Percentiles rank a stretch among this genome's conserved stretches.
Evolutionary conservation across 1,140 invertebrate species (phyloP).

Genomic region (Drosophila pachea): DNA sequence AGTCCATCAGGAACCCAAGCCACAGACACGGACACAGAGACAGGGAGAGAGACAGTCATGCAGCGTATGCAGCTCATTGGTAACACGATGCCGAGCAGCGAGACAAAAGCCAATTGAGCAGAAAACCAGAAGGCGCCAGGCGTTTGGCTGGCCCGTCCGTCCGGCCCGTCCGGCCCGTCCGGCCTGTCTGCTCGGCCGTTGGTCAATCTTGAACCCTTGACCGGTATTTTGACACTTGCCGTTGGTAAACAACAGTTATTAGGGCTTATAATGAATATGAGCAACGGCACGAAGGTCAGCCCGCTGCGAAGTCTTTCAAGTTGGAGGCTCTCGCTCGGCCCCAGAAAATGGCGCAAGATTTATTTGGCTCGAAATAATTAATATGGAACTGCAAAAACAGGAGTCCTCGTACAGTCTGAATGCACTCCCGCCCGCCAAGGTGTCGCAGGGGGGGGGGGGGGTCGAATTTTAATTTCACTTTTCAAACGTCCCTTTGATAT

Average conservation of each 20-base stretch:
- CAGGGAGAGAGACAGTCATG: constrained; percentile 8
- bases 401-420: no score
- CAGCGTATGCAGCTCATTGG: constrained; percentile 62
- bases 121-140: constrained; percentile 77
- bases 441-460: no score
- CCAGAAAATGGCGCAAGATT: no score
- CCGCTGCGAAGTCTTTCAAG: constrained; percentile 60
- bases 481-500: constrained; percentile 76
- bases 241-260: constrained; percentile 75
- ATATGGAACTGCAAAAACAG: no score
- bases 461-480: constrained; percentile 74
- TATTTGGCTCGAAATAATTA: no score
- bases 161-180: no score
- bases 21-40: no score
- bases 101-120: constrained; percentile 75
- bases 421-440: no score
- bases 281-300: constrained; percentile 71
- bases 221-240: constrained; percentile 76
- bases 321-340: constrained; percentile 40
- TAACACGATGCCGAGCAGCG: constrained; percentile 51
- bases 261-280: constrained; percentile 77
- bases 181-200: no score
- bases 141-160: constrained; percentile 6
- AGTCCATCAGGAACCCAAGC: constrained; percentile 29
- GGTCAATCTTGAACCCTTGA: constrained; percentile 32